Percentiles rank a stretch among this genome's conserved stretches.
These are phyloP conservation scores for Acanthurus lineatus DNA, from an alignment of 2,797 vertebrate genomes.

Conservation along the genomic window DNA sequence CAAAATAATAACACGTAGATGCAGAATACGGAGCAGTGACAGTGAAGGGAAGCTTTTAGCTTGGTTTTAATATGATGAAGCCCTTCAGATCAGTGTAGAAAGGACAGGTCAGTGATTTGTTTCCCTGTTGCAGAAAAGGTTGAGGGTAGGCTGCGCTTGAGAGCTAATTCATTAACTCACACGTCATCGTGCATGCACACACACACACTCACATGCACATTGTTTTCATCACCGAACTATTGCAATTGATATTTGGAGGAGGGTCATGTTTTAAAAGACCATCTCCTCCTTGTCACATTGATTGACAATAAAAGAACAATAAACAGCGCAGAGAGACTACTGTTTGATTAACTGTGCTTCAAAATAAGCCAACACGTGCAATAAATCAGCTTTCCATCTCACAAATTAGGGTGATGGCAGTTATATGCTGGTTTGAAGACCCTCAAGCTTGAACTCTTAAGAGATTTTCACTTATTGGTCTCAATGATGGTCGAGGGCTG, in stretches of 20 bases:
- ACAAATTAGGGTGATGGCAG: slow-evolving; percentile 60
- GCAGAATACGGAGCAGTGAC: slow-evolving; percentile 26
- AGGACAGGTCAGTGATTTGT: slow-evolving; percentile 74
- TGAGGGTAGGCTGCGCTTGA: slow-evolving; percentile 49
- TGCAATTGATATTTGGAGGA: slow-evolving; percentile 67
- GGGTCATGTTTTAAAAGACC: slow-evolving; percentile 67
- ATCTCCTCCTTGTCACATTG: slow-evolving; percentile 69
- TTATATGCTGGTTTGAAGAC: slow-evolving; percentile 53
- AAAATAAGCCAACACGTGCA: slow-evolving; percentile 59
- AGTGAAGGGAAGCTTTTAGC: slow-evolving; percentile 46
- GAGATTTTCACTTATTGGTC: slow-evolving; percentile 9
- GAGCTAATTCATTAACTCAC: slow-evolving; percentile 66
- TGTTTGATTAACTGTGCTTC: slow-evolving; percentile 67
- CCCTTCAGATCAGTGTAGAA: slow-evolving; percentile 34
- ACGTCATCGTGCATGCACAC: not conserved
- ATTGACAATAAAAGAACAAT: slow-evolving; percentile 76
- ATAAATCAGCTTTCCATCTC: slow-evolving; percentile 71
- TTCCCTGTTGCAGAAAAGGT: slow-evolving; percentile 50
- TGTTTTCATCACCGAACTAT: slow-evolving; percentile 51
- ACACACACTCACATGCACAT: slow-evolving; percentile 28
- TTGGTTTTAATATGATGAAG: slow-evolving; percentile 41
- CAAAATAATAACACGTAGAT: slow-evolving; percentile 48
- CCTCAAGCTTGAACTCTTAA: slow-evolving; percentile 30
- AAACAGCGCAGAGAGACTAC: slow-evolving; percentile 52
- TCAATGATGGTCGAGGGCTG: not conserved